Base-by-base conservation (phyloP, 2,113 vertebrate species). In the Ellobius talpinus region DNA sequence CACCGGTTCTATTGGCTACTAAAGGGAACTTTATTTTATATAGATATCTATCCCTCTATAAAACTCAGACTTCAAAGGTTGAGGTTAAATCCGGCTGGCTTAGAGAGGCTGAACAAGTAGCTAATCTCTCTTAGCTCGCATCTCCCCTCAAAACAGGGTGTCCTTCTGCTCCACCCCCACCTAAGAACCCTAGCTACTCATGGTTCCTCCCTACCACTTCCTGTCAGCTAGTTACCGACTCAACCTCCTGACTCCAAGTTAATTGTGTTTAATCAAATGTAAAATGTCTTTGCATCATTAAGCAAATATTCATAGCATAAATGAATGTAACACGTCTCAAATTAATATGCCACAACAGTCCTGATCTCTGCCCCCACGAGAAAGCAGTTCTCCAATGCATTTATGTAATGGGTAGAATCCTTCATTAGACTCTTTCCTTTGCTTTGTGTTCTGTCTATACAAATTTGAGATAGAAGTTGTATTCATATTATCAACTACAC, bases 381-480 rank as follows among this genome's bases (percentile, higher is more conserved):
- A 91, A 79, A 91, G 42, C 47, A 42, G 4, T 23, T 9, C 52
- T 21, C 68, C 47, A 58, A 33, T 36, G 4, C 86, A 5, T 14
- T 33, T 66, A 14, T 87, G 33, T 87, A 5, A 66, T 74, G 66
- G 42, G 13, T 91, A 39, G 36, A 31, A 26, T 33, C 45, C 33
- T 45, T 89, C 72, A 12, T 3, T 55, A 29, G 19, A 36, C 36
- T 82, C 5, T 47, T 73, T 47, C 39, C 84, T 86, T 55, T 63
- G 55, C 16, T 87, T 89, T 9, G 19, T 70, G 26, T 26, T 90
- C 23, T 70, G 36, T 87, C 73, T 79, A 39, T 61, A 45, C 47
- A 94, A 70, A 23, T 86, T 92, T 66, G n/a, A 89, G 4, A 26
- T 13, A 86, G 81, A 96, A 82, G 58, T 79, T 68, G 58, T 9